Conservation (phyloP, 2,113 vertebrate genomes). For the Lepus europaeus region DNA sequence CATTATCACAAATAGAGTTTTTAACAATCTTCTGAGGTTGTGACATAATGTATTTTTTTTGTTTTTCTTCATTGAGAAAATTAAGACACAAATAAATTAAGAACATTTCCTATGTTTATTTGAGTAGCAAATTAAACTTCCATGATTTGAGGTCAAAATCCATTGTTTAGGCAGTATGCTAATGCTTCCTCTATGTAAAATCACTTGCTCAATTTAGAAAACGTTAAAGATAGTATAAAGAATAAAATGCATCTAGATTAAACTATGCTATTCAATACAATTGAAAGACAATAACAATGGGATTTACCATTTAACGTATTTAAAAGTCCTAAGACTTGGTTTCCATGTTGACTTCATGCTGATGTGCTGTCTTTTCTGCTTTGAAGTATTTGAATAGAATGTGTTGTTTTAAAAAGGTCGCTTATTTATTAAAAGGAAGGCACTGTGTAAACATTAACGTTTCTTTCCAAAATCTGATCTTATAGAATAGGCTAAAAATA, state of each 20-base stretch:
- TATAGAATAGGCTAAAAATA: slow-evolving; percentile 67
- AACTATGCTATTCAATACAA: neutral
- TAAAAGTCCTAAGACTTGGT: neutral
- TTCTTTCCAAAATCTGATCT: slow-evolving; percentile 56
- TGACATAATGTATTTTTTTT: neutral
- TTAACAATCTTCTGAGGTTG: neutral
- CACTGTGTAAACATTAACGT: slow-evolving; percentile 33
- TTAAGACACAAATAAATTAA: neutral
- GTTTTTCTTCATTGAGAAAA: neutral
- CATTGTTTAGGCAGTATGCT: neutral
- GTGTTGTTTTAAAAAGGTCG: slow-evolving; percentile 50
- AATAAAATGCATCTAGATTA: slow-evolving; percentile 16
- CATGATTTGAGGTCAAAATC: neutral
- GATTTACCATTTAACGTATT: neutral
- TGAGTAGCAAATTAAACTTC: neutral
- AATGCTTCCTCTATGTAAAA: accelerated
- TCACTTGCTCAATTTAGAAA: neutral
- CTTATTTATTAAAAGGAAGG: slow-evolving; percentile 54
- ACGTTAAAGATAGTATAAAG: neutral
- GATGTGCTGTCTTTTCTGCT: neutral
- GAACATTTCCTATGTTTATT: neutral
- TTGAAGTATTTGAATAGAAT: slow-evolving; percentile 36
- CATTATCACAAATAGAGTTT: neutral
- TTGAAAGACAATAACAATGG: slow-evolving; percentile 26
- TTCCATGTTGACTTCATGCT: slow-evolving; percentile 20